phyloP scores from a whole-genome alignment of 2,797 vertebrate species.

The Cryptoblepharus egeriae region DNA sequence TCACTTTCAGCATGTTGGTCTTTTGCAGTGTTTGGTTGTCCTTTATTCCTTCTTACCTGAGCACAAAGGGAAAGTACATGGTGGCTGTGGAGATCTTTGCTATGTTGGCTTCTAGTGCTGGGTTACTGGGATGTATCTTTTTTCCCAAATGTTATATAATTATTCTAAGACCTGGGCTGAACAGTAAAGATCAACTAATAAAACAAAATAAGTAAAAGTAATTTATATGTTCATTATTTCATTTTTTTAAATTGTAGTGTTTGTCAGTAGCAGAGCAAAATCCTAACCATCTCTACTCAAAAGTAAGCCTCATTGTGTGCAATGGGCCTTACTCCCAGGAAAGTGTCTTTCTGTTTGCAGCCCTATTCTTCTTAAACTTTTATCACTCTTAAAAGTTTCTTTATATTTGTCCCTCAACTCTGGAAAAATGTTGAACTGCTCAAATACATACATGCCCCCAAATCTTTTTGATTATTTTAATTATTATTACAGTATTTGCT shows the following conservation, averaged over 20 bases:
- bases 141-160: not conserved
- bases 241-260: not conserved
- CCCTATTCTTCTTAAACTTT: no score
- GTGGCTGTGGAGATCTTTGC: not conserved
- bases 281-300: no score
- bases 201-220: not conserved
- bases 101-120: not conserved
- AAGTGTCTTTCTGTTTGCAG: no score
- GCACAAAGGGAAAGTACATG: not conserved
- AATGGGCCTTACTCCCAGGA: no score
- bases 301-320: no score
- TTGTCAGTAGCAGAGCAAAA: no score
- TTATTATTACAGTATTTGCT: no score
- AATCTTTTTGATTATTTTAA: no score
- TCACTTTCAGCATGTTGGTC: not conserved
- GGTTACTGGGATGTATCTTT: not conserved
- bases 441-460: no score
- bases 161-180: not conserved
- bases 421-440: no score
- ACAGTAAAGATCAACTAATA: not conserved
- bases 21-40: constrained; percentile 11
- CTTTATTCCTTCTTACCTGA: not conserved
- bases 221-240: not conserved
- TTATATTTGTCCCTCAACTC: no score
- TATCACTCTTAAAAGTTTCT: no score